Conservation (phyloP, 2,113 vertebrate species). For the Psittacula cyanocephala region DNA sequence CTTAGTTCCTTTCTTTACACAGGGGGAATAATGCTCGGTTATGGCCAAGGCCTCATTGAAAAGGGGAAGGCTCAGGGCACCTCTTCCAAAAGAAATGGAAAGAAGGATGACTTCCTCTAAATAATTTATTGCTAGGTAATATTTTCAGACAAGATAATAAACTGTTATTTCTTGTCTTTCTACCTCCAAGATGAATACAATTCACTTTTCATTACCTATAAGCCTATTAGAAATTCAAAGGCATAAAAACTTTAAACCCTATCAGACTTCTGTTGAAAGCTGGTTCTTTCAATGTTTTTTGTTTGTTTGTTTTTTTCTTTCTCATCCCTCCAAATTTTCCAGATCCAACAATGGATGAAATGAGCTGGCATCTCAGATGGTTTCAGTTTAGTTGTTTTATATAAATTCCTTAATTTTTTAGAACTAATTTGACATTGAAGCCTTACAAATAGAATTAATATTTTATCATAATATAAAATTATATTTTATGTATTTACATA, state of each 20-base stretch:
- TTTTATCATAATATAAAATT: not conserved
- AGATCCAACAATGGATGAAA: not conserved
- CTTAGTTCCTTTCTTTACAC: not conserved
- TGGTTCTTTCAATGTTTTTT: not conserved
- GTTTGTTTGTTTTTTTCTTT: fast-evolving
- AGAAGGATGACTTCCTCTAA: not conserved
- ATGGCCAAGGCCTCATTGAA: not conserved
- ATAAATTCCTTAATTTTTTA: not conserved
- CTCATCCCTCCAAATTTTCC: not conserved
- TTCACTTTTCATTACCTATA: slow-evolving; percentile 24
- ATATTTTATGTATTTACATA: not conserved
- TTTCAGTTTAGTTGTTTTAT: not conserved
- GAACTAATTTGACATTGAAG: not conserved
- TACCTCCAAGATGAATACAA: slow-evolving; percentile 13
- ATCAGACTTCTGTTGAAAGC: not conserved
- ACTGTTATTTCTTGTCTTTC: not conserved
- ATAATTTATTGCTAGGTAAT: slow-evolving; percentile 15
- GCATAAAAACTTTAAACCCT: slow-evolving; percentile 12
- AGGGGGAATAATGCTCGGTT: not conserved
- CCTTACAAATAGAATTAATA: not conserved
- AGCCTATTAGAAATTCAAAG: not conserved
- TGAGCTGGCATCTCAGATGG: not conserved
- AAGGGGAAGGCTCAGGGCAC: not conserved
- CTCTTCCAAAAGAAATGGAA: not conserved
- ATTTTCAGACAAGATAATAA: slow-evolving; percentile 25